Conservation (phyloP, 2,888 invertebrate species). For the Schizotus pectinicornis region DNA sequence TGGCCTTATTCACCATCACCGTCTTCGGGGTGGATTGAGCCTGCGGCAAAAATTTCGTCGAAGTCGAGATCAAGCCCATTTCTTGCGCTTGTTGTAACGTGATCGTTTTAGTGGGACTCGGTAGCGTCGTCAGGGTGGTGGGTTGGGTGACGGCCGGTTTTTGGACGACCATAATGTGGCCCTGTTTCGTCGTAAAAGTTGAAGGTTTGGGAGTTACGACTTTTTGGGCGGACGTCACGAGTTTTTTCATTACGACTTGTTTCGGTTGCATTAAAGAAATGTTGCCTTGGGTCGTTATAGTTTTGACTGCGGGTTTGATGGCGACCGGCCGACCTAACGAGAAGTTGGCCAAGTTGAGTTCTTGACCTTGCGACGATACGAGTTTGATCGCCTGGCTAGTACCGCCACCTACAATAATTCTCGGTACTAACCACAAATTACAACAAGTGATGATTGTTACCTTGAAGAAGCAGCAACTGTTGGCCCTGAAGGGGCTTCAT, state of each 20-base stretch:
- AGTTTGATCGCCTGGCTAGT: constrained; percentile 55
- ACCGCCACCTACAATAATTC: constrained; percentile 10
- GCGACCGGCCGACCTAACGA: constrained; percentile 51
- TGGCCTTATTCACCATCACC: constrained; percentile 51
- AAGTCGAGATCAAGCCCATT: constrained; percentile 63
- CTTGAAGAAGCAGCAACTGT: constrained; percentile 61
- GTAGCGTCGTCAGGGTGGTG: constrained; percentile 42
- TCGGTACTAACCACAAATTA: no score
- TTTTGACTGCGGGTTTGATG: constrained; percentile 51
- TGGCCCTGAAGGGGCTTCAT: constrained; percentile 54
- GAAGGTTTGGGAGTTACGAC: constrained; percentile 39
- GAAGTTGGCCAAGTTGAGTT: constrained; percentile 53
- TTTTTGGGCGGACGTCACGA: constrained; percentile 41
- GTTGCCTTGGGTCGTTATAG: constrained; percentile 40
- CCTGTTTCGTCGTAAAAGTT: constrained; percentile 39
- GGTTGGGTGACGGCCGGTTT: constrained; percentile 46
- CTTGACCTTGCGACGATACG: constrained; percentile 54
- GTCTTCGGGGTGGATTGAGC: constrained; percentile 53
- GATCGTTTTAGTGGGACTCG: constrained; percentile 65
- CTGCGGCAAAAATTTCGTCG: constrained; percentile 60
- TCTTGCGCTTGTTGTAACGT: constrained; percentile 70
- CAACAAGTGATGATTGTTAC: constrained; percentile 37
- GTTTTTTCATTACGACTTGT: constrained; percentile 56
- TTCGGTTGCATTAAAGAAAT: constrained; percentile 47
- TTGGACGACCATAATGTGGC: constrained; percentile 50